A percentile compares a stretch with the other conserved stretches of the same genome.
These are phyloP conservation scores for Drosophila macrothrix DNA, from an alignment of 2,888 invertebrate species.

Conservation along the genomic window DNA sequence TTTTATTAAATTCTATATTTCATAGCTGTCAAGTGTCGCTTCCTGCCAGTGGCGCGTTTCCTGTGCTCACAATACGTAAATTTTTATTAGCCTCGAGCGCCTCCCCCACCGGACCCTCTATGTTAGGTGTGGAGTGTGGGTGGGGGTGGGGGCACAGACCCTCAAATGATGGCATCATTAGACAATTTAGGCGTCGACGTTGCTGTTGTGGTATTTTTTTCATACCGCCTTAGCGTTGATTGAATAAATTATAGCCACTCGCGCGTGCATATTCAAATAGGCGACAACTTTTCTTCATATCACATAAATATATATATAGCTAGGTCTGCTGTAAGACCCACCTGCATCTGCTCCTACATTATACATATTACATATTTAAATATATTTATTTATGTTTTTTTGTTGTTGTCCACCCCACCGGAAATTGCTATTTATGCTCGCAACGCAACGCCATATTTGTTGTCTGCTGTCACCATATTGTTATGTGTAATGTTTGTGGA, in stretches of 20 bases:
- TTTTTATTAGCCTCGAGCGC: conserved; percentile 68
- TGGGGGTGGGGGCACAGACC: conserved; percentile 3
- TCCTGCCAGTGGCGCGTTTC: conserved; percentile 60
- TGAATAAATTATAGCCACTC: conserved; percentile 78
- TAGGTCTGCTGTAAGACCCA: conserved; percentile 12
- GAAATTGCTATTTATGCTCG: conserved; percentile 69
- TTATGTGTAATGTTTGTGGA: conserved; percentile 1
- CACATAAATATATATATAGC: conserved; percentile 11
- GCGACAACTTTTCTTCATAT: conserved; percentile 55
- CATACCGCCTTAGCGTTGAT: conserved; percentile 60
- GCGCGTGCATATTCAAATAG: conserved; percentile 67
- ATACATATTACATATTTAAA: conserved; percentile 2
- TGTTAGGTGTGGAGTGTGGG: background rate
- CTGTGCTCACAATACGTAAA: conserved; percentile 63
- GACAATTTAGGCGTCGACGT: conserved; percentile 72
- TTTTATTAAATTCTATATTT: conserved; percentile 59
- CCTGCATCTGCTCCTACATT: conserved; percentile 18
- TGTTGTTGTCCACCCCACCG: conserved; percentile 43
- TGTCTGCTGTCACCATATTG: background rate
- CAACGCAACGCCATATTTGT: conserved; percentile 43
- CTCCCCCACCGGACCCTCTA: background rate
- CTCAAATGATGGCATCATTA: conserved; percentile 78
- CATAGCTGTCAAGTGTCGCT: conserved; percentile 76
- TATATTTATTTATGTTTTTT: conserved; percentile 15
- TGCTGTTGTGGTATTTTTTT: conserved; percentile 21